phyloP scores from a whole-genome alignment of 92 coral and sea anemone genomes.

The Heteractis magnifica region DNA sequence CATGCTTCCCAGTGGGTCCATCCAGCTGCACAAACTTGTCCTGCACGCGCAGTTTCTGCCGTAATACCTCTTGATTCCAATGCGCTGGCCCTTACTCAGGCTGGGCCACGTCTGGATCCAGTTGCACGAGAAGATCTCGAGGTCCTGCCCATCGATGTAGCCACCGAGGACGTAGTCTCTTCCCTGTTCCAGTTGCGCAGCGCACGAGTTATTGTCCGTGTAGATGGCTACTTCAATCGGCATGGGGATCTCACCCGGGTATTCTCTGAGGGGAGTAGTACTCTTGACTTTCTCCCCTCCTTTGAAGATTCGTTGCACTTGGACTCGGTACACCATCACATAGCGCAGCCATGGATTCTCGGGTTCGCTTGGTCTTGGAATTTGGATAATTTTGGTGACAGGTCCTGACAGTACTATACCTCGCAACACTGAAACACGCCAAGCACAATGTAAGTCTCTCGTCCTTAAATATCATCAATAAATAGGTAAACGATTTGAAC shows the following conservation, averaged over 20 bases:
- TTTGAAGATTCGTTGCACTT: slow-evolving; percentile 20
- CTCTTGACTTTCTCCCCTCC: slow-evolving; percentile 12
- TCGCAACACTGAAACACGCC: slow-evolving; percentile 11
- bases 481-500: too few species aligned
- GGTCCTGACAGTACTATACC: slow-evolving; percentile 25
- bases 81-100: slow-evolving; percentile 60
- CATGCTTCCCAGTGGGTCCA: slow-evolving; percentile 39
- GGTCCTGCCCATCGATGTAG: slow-evolving; percentile 28
- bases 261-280: slow-evolving; percentile 4
- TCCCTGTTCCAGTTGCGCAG: slow-evolving; percentile 24
- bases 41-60: slow-evolving; percentile 74
- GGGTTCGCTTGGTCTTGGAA: slow-evolving; percentile 11
- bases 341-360: slow-evolving; percentile 18
- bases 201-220: slow-evolving; percentile 45
- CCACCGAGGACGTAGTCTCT: slow-evolving; percentile 34
- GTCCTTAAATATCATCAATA: too few species aligned
- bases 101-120: slow-evolving; percentile 73
- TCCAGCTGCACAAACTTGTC: slow-evolving; percentile 42
- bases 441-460: too few species aligned
- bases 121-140: slow-evolving; percentile 57
- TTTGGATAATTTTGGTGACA: neutral
- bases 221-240: slow-evolving; percentile 27
- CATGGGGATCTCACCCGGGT: slow-evolving; percentile 5
- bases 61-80: slow-evolving; percentile 65
- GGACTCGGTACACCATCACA: slow-evolving; percentile 18